Evolutionary conservation across 35 echinoderm and acorn worm genomes (phyloP), one percentile per base, ranked within the genome.

Genomic region (Patiria miniata): DNA sequence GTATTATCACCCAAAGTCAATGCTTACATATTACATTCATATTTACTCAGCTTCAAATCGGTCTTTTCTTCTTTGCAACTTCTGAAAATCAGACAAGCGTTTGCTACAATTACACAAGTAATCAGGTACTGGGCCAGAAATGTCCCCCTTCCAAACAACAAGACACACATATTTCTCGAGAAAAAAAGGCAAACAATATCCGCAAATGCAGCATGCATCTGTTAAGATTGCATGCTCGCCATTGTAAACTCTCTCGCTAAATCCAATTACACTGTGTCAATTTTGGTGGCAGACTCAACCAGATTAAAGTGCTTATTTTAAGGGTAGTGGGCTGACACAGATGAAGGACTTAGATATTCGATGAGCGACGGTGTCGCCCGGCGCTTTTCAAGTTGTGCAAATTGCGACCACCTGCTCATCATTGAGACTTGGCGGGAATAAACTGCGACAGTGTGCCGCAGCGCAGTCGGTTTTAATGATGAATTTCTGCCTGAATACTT

Each of bases 221-320:
- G 14, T 26, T 73, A 73, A 73, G 21, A 34, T 23, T 36, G 2
- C 8, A 10, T 0, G 34, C 26, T 73, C 10, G 14, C 26, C 14
- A 30, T 34, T 32, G 7, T 23, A 73, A 73, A 1, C 65, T 30
- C 65, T 47, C 0, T 5, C 14, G 65, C 14, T 14, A 73, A 73
- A 73, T 73, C 65, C 65, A 73, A 73, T 73, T 36, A 73, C 65
- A 73, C 65, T 73, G 65, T 73, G 65, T 73, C 65, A 73, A 73
- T 15, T 26, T 7, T 32, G 1, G 26, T 15, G 22, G 65, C 65
- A 14, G 10, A 22, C 21, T 30, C 26, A 73, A 32, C 34, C 65
- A 61, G 58, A 61, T 61, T 61, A 22, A 21, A 73, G 65, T 12
- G 34, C 22, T 73, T 73, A 73, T 73, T 73, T 8, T 36, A 34